These are phyloP conservation scores for Notamacropus eugenii DNA, from an alignment of 2,797 vertebrate genomes.

Conservation along the genomic window DNA sequence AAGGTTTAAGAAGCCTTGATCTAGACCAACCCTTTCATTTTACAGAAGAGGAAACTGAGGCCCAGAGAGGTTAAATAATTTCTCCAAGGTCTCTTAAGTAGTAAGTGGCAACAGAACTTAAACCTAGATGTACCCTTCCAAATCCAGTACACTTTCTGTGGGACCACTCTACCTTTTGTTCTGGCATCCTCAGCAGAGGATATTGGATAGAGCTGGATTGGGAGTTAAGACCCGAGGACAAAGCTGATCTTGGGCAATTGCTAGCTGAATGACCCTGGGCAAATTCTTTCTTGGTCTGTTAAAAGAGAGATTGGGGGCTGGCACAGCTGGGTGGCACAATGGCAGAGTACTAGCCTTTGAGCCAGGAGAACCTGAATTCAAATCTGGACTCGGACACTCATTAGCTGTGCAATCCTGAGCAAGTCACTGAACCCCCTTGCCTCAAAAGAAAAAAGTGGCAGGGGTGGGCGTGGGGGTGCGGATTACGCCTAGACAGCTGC, in stretches of 20 bases:
- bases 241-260: not conserved
- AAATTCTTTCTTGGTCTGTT: not conserved
- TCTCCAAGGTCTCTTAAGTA: not conserved
- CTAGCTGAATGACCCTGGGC: not conserved
- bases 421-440: no score
- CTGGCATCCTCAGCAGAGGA: not conserved
- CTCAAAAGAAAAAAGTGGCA: no score
- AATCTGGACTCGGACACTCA: no score
- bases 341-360: no score
- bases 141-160: not conserved
- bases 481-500: not conserved
- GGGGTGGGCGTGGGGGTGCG: no score
- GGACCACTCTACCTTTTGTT: not conserved
- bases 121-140: not conserved
- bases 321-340: no score
- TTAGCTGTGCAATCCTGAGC: no score
- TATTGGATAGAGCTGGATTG: not conserved
- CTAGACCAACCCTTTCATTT: not conserved
- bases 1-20: no score
- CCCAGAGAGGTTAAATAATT: not conserved
- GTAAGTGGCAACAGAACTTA: not conserved
- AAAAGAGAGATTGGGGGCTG: not conserved
- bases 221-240: not conserved
- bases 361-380: no score
- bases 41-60: no score